Base-by-base conservation (phyloP, 2,797 vertebrate species). In the Chromis chromis region DNA sequence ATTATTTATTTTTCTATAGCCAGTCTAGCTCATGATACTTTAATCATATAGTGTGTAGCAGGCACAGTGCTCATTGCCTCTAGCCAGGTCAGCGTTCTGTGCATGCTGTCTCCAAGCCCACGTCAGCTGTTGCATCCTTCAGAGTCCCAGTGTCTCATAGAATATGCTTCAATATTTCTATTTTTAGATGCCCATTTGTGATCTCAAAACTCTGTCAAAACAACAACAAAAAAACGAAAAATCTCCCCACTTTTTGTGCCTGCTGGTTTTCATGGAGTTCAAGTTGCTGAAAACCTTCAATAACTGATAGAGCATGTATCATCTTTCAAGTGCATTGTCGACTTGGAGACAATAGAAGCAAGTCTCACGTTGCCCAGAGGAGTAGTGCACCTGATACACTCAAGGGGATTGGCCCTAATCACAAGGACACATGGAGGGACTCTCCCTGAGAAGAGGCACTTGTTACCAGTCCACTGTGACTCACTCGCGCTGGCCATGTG, bases 401-500 rank as follows among this genome's bases (percentile, higher is more conserved):
- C 70, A 14, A 58, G 77, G 84, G 82, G 84, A 83, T 82, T 83
- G 86, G 84, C 80, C 82, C 68, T 82, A 78, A 88, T 89, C 86
- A 82, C 79, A 85, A 27, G 70, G 76, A 85, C 86, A 81, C 87
- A 87, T 77, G 77, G 82, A 85, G 90, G 91, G 90, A 91, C 90
- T 90, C 88, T 93, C 91, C 86, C 89, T 76, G 71, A 70, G 79
- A 83, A 67, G 70, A 89, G 87, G 65, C 77, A 83, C 83, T 89
- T 83, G 84, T 86, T 89, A 80, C 60, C 87, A 87, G 85, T 57
- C 86, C 63, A 56, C 56, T 74, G 76, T 91, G 92, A 93, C 83
- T 92, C 93, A 94, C 85, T 77, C 31, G 39, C 49, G 4, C 70
- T 89, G 86, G 77, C 89, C 86, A 88, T 92, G 88, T 90, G 89